Evolutionary conservation across 2,113 vertebrate species (phyloP), one percentile per base, ranked within the genome.

Genomic region (Dryoscopus gambensis): DNA sequence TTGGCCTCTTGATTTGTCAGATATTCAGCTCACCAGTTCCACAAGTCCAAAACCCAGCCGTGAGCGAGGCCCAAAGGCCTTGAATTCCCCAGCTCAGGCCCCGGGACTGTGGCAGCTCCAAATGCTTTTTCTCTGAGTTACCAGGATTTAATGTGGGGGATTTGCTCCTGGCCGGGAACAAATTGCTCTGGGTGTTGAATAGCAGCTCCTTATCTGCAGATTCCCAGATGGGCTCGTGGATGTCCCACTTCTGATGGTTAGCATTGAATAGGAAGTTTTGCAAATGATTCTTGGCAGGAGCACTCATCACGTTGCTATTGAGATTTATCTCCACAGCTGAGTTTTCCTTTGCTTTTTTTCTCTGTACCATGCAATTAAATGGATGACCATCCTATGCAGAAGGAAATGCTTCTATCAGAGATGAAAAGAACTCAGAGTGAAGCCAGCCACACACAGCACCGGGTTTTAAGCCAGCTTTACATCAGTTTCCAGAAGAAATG

Each of bases 271-370:
- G 89, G 46, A 94, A 95, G 84, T 96, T 95, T 84, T 86, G 84
- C 78, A 94, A 94, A 95, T 91, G 62, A 86, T 94, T 94, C 87
- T 95, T 97, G 93, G 78, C 93, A 95, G 92, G 78, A 96, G 69
- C 27, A 42, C 47, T 96, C 85, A 57, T 87, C 87, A 87, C 85
- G 77, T 89, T 89, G 62, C 83, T 92, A 92, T 95, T 94, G 93
- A 91, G 92, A 88, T 96, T 96, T 93, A 70, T 84, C 78, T 89
- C 89, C 81, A 81, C 95, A 91, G 93, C 92, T 93, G 80, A 91
- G 62, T 87, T 96, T 93, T 71, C 71, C 81, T 92, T 50, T 94
- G 49, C 60, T 74, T 86, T 93, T 57, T 82, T 50, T 35, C 77
- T 88, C 83, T 87, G 70, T 80, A 76, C 91, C 46, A 30, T 93